Percentiles rank a stretch among this genome's conserved stretches.
Evolutionary conservation across 64 coral and sea anemone genomes (phyloP).

Genomic region (Exaiptasia diaphana): DNA sequence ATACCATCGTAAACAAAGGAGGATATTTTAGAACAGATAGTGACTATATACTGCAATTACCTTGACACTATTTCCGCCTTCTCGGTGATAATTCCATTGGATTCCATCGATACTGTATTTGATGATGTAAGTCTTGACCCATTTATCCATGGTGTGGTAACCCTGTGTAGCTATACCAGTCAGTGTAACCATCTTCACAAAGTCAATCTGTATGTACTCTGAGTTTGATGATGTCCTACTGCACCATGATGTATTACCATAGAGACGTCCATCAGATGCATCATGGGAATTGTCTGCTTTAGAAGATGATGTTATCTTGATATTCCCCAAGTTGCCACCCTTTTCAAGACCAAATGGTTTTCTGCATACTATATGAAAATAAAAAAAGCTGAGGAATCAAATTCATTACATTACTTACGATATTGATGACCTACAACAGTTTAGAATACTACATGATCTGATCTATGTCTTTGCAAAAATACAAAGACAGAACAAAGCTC

Average conservation of each 20-base stretch:
- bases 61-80: not conserved
- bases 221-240: not conserved
- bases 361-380: not conserved
- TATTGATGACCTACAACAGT: too few relatives aligned
- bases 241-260: slow-evolving; percentile 16
- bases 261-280: not conserved
- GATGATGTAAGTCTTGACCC: slow-evolving; percentile 43
- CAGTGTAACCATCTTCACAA: slow-evolving; percentile 8
- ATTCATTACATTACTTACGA: too few relatives aligned
- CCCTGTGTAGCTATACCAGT: slow-evolving; percentile 64
- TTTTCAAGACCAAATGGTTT: slow-evolving; percentile 4
- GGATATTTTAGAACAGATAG: too few relatives aligned
- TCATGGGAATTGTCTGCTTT: not conserved
- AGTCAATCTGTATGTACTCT: slow-evolving; percentile 53
- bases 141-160: slow-evolving; percentile 41
- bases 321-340: not conserved
- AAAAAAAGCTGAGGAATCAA: not conserved
- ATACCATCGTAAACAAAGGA: not conserved
- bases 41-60: not conserved
- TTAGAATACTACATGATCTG: too few relatives aligned
- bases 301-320: slow-evolving; percentile 10
- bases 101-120: slow-evolving; percentile 19
- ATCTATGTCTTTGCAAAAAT: too few relatives aligned
- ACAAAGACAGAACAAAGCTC: too few relatives aligned
- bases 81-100: not conserved